Percentiles rank a stretch among this genome's conserved stretches.
phyloP scores from a whole-genome alignment of 2,797 vertebrate species.

The Channallabes apus region DNA sequence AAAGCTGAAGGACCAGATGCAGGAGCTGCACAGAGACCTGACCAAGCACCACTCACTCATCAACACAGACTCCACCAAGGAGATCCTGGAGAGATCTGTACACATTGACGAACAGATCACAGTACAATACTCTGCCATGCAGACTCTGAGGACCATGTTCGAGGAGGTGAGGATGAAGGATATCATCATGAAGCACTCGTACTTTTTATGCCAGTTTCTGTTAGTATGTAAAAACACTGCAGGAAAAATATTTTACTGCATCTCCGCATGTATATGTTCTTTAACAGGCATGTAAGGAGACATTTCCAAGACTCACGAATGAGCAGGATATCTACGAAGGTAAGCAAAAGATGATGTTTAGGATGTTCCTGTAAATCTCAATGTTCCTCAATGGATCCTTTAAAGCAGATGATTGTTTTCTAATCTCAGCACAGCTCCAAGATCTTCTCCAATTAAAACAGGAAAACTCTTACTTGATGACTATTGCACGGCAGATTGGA shows the following conservation, averaged over 20 bases:
- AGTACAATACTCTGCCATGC: constrained; percentile 77
- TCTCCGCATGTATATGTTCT: constrained; percentile 23
- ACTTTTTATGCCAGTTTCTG: background rate
- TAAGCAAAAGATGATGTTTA: constrained; percentile 53
- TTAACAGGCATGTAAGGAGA: constrained; percentile 88
- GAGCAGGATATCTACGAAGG: constrained; percentile 97
- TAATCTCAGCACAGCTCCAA: constrained; percentile 82
- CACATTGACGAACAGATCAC: constrained; percentile 83
- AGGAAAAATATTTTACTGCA: background rate
- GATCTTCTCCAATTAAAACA: constrained; percentile 90
- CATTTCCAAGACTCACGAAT: constrained; percentile 86
- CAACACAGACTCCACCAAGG: constrained; percentile 84
- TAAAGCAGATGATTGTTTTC: constrained; percentile 2
- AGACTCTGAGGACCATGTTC: constrained; percentile 83
- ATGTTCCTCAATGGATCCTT: background rate
- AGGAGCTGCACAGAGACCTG: constrained; percentile 90
- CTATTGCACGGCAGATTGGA: constrained; percentile 86
- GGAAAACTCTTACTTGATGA: constrained; percentile 87
- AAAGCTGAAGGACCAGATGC: constrained; percentile 90
- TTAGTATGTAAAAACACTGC: background rate
- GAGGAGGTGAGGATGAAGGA: constrained; percentile 79
- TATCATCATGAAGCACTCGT: background rate
- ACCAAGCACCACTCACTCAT: constrained; percentile 94
- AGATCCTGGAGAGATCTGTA: constrained; percentile 84
- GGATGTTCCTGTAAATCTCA: background rate